Base-by-base conservation (phyloP, 2,888 invertebrate genomes). In the Brenthis ino region DNA sequence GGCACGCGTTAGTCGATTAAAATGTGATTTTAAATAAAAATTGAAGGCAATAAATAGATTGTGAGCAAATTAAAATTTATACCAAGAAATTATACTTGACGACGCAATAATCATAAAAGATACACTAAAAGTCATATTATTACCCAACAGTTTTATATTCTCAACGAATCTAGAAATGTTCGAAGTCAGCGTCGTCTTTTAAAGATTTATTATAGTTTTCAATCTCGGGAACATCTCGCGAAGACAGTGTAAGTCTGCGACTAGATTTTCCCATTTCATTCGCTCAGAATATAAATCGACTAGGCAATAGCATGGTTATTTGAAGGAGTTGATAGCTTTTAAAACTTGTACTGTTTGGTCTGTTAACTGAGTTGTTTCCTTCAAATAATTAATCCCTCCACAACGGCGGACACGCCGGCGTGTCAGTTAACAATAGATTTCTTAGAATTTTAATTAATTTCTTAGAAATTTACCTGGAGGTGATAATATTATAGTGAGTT, bases 21-120 rank as follows among this genome's bases (percentile, higher is more conserved):
- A 43, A 43, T 43, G 1, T 43, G 11, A 43, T 11, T 43, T 43
- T 43, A 43, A 43, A 43, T 43, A 43, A 43, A 43, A 43, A 37
- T 37, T 37, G 8, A 37, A 8, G 33, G 33, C 33, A 33, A 33
- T 8, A 37, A 33, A 33, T 8, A 37, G 37, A 1, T 37, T 8
- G 37, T 37, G 37, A 37, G 37, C 8, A 37, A 60, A 60, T 60
- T 50, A 60, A 54, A 86, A 85, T 81, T 84, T 83, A 88, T 89
- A 88, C 88, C 89, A 88, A 56, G 60, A 55, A 16, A 43, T 20
- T 48, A 33, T 14, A 48, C 56, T 37, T 54, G 56, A 56, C 55
- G 55, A 37, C 51, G 14, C 55, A 12, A 37, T n/a, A 4, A 53
- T 57, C 6, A n/a, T 43, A 53, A 57, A 63, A 57, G 56, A 61